phyloP scores from a whole-genome alignment of 2,888 invertebrate species.

The Strigamia transsilvanica region DNA sequence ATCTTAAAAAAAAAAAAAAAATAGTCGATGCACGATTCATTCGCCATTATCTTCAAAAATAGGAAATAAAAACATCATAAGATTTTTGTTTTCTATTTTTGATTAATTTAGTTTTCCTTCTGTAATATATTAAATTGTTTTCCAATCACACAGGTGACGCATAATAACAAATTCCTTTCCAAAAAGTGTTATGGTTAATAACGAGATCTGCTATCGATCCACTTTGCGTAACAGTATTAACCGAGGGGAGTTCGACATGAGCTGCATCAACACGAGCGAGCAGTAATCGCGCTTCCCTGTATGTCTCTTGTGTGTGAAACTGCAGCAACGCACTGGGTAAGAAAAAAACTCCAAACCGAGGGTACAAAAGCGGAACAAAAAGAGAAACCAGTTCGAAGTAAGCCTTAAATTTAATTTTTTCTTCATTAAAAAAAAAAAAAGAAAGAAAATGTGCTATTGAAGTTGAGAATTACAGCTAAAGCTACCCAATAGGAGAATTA shows the following conservation, averaged over 20 bases:
- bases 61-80: neutral
- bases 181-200: neutral
- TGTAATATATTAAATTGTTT: neutral
- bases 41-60: neutral
- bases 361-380: neutral
- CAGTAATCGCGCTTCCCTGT: constrained; percentile 35
- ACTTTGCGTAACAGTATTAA: constrained; percentile 42
- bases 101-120: neutral
- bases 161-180: neutral
- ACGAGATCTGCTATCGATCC: neutral
- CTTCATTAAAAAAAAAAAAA: no score
- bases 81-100: neutral
- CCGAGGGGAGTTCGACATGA: constrained; percentile 23
- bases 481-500: no score
- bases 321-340: neutral
- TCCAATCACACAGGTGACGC: neutral
- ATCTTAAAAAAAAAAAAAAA: neutral
- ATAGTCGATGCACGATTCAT: constrained; percentile 31
- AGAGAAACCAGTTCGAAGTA: neutral
- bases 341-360: neutral
- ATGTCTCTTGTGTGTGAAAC: constrained; percentile 23
- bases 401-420: neutral
- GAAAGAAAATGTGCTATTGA: no score
- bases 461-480: no score
- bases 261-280: constrained; percentile 17